Conservation (phyloP, 2,888 invertebrate genomes). For the Baronia brevicornis region DNA sequence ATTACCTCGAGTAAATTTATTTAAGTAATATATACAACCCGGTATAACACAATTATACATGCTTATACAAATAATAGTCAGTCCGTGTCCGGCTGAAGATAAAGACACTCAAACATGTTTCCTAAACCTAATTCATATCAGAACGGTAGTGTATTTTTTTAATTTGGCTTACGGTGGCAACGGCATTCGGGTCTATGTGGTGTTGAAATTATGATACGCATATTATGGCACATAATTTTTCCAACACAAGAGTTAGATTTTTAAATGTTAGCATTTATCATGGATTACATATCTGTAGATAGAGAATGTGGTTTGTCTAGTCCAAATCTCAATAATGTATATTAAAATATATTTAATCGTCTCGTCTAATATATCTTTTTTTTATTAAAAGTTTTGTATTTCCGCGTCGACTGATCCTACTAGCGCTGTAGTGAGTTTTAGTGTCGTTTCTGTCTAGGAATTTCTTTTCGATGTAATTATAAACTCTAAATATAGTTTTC, state of each 20-base stretch:
- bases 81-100: too few relatives aligned
- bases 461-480: slow-evolving; percentile 17
- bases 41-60: too few relatives aligned
- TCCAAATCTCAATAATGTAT: slow-evolving; percentile 70
- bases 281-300: slow-evolving; percentile 76
- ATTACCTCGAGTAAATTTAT: too few relatives aligned
- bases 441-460: slow-evolving; percentile 14
- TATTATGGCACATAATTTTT: slow-evolving; percentile 52
- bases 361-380: slow-evolving; percentile 36
- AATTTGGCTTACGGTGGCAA: too few relatives aligned
- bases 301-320: slow-evolving; percentile 73
- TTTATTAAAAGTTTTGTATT: slow-evolving; percentile 49
- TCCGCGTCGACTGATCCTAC: slow-evolving; percentile 66
- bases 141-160: slow-evolving; percentile 2
- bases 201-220: slow-evolving; percentile 46
- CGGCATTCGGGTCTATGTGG: slow-evolving; percentile 38
- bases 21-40: too few relatives aligned
- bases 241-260: slow-evolving; percentile 64
- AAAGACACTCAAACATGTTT: too few relatives aligned
- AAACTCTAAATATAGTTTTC: slow-evolving; percentile 20
- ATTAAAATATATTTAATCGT: slow-evolving; percentile 62
- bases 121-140: too few relatives aligned
- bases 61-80: too few relatives aligned
- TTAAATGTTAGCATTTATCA: slow-evolving; percentile 72
- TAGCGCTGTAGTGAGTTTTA: slow-evolving; percentile 39